Evolutionary conservation across 2,888 invertebrate genomes (phyloP), one percentile per base, ranked within the genome.

Genomic region (Cheilosia urbana): DNA sequence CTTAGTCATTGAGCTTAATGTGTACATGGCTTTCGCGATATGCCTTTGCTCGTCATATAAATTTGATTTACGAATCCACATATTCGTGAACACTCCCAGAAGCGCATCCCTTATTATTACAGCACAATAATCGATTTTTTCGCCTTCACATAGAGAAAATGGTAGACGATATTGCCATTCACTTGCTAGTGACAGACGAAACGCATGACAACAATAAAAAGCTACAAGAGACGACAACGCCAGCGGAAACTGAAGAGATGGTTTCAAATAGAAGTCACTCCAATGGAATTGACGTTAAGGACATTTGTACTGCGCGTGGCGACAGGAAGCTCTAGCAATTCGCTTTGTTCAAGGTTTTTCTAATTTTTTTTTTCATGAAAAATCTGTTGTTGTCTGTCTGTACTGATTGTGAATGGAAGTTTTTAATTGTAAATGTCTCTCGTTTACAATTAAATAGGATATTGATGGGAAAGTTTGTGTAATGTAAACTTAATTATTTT

Each of bases 291-390:
- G 72, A 83, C 73, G 51, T 78, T 63, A 63, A 78, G 66, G 78
- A 78, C 68, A 34, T 63, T 51, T 83, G 7, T 82, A 66, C 60
- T 68, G 76, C 69, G 81, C 69, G 76, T 63, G 81, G 81, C 76
- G 76, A 76, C 81, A 76, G 62, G 49, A 51, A 63, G 75, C 30
- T 69, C 45, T 34, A 11, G 40, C 6, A 47, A 5, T 49, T 55
- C 13, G 9, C 37, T 66, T 40, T 55, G 34, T 63, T 71, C 49
- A 63, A 55, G 34, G 40, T 55, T 37, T 19, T 40, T 24, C 0
- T 9, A 2, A 21, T 24, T 40, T 30, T 1, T 13, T 3, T 57
- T 69, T 15, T 58, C 30, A 55, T 63, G 13, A 37, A 60, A 60
- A 21, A 51, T 65, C 37, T 13, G 42, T 57, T 51, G 42, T 63